A percentile compares a stretch with the other conserved stretches of the same genome.
phyloP scores from a whole-genome alignment of 2,113 vertebrate genomes.

The Eptatretus burgeri region DNA sequence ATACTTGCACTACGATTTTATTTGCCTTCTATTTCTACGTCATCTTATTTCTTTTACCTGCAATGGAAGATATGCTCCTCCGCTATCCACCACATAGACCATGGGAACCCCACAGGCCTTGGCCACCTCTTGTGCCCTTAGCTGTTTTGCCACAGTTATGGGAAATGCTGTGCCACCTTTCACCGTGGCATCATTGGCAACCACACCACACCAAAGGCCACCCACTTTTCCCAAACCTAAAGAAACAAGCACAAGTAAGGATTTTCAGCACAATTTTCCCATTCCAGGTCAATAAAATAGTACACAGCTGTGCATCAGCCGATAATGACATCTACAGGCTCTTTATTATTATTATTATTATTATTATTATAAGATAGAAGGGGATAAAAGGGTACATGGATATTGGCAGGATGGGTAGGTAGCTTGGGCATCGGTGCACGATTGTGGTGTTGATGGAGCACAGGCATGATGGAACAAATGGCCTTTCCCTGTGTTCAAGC shows the following conservation, averaged over 20 bases:
- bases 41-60: conserved; percentile 19
- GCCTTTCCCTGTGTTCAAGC: too few species aligned
- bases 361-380: neutral
- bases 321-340: neutral
- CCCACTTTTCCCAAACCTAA: conserved; percentile 35
- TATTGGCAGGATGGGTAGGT: neutral
- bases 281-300: neutral
- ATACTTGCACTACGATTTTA: neutral
- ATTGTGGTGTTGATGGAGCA: too few species aligned
- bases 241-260: neutral
- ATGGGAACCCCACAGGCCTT: conserved; percentile 33
- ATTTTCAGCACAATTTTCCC: neutral
- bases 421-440: neutral
- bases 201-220: conserved; percentile 36
- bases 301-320: neutral
- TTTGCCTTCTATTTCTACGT: too few species aligned
- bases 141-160: conserved; percentile 40
- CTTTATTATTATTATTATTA: neutral
- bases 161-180: conserved; percentile 43
- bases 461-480: too few species aligned
- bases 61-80: conserved; percentile 39
- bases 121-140: conserved; percentile 35
- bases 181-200: conserved; percentile 36
- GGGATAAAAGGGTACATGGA: neutral
- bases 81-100: conserved; percentile 36